phyloP scores from a whole-genome alignment of 2,888 invertebrate genomes.

The Zygaena filipendulae region DNA sequence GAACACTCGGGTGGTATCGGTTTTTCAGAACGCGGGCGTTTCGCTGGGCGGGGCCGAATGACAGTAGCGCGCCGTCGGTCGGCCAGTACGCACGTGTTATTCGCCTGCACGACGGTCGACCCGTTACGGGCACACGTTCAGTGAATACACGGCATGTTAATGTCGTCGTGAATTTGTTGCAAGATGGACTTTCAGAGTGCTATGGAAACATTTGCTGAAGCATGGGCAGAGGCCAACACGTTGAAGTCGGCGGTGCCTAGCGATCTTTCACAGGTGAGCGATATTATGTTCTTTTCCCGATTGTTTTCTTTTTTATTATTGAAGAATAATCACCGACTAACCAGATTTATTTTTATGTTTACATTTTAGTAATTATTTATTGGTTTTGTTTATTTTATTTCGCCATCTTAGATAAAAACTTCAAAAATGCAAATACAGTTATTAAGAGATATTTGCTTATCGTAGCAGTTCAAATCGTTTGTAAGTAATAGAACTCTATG shows the following conservation, averaged over 20 bases:
- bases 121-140: constrained; percentile 43
- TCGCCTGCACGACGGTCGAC: constrained; percentile 22
- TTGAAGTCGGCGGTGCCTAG: constrained; percentile 73
- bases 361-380: constrained; percentile 3
- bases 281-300: constrained; percentile 19
- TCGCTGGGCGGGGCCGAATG: constrained; percentile 58
- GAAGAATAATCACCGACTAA: no score
- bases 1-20: constrained; percentile 65
- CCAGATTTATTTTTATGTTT: constrained; percentile 1
- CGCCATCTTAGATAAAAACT: no score
- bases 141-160: constrained; percentile 61
- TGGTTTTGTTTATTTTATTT: no score
- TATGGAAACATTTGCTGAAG: constrained; percentile 98
- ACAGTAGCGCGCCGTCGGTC: constrained; percentile 73
- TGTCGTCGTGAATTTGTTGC: constrained; percentile 53
- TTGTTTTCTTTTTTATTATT: constrained; percentile 4
- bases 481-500: no score
- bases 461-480: no score
- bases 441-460: no score
- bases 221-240: constrained; percentile 89
- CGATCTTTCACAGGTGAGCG: constrained; percentile 77
- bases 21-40: constrained; percentile 62
- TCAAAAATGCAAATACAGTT: no score
- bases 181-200: constrained; percentile 98
- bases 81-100: constrained; percentile 59